Evolutionary conservation across 2,888 invertebrate genomes (phyloP), one percentile per base, ranked within the genome.

Genomic region (Calameuta pallipes): DNA sequence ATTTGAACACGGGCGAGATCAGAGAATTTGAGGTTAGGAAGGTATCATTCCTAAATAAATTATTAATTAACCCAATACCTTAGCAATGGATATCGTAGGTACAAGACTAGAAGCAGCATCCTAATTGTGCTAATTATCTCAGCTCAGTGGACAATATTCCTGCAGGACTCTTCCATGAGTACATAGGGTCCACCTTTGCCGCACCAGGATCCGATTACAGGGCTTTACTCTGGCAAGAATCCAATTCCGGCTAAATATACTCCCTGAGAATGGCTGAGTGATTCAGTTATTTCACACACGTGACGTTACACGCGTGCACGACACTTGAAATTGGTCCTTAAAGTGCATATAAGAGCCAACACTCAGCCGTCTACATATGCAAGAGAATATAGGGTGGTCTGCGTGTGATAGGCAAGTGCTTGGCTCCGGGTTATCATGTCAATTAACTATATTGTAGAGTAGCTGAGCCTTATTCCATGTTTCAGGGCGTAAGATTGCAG

Each of bases 201-300:
- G 70, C 70, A 30, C 74, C n/a, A n/a, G 82, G 82, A 87, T 87
- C 85, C 83, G 83, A 87, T 87, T 88, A 87, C 86, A 84, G 84
- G 85, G 84, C 81, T 81, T 80, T 80, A 81, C 85, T 83, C 85
- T 85, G 86, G 87, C 84, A 82, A 37, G 81, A 80, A 79, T 85
- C 83, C 86, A 86, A 84, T 83, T 84, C 82, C 81, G 81, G 80
- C 85, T 86, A 86, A 86, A 87, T 86, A 86, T 87, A 87, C 80
- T 56, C 74, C 69, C 69, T 76, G 74, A 75, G 76, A 70, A 76
- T 78, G 70, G 74, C 56, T 69, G 76, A 41, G 79, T 76, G 79
- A 76, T 76, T 79, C 79, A 74, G 79, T 79, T 79, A 76, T 79
- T 76, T 73, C 70, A 73, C 69, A 73, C 78, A 78, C 78, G 78